These are phyloP conservation scores for Ciconia stormi DNA, from an alignment of 2,113 vertebrate species.

Conservation along the genomic window DNA sequence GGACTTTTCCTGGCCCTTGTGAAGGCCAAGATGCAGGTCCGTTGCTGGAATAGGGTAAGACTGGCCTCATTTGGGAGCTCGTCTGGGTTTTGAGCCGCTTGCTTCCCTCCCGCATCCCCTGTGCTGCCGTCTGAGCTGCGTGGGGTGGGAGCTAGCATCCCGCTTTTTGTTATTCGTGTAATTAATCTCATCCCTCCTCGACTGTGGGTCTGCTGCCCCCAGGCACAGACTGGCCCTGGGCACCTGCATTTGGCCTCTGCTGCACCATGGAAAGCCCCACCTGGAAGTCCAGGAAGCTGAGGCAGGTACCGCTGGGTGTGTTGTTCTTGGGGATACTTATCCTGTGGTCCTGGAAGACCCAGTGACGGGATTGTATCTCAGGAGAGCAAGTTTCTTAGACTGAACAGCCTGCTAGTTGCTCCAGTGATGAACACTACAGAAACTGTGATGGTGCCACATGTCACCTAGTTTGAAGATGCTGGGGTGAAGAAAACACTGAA, in stretches of 20 bases:
- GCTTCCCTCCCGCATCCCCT: neutral
- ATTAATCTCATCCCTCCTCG: neutral
- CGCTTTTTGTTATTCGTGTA: neutral
- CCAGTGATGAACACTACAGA: neutral
- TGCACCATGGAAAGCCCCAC: neutral
- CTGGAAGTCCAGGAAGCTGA: neutral
- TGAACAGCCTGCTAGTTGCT: neutral
- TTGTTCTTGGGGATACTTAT: neutral
- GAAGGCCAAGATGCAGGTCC: conserved; percentile 39
- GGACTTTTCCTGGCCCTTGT: conserved; percentile 31
- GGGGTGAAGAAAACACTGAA: neutral
- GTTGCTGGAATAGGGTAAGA: conserved; percentile 24
- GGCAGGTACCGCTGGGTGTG: neutral
- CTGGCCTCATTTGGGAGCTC: conserved; percentile 23
- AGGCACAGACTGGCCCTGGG: neutral
- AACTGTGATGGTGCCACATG: neutral
- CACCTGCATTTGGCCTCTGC: neutral
- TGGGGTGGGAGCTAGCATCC: neutral
- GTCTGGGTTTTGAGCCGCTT: neutral
- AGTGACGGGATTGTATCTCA: neutral
- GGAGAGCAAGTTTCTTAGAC: neutral
- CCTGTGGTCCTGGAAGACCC: neutral
- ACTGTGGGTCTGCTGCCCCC: neutral
- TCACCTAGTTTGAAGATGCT: neutral
- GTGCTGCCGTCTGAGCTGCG: neutral